These are phyloP conservation scores for Andricus quercusramuli DNA, from an alignment of 2,888 invertebrate genomes.

Conservation along the genomic window DNA sequence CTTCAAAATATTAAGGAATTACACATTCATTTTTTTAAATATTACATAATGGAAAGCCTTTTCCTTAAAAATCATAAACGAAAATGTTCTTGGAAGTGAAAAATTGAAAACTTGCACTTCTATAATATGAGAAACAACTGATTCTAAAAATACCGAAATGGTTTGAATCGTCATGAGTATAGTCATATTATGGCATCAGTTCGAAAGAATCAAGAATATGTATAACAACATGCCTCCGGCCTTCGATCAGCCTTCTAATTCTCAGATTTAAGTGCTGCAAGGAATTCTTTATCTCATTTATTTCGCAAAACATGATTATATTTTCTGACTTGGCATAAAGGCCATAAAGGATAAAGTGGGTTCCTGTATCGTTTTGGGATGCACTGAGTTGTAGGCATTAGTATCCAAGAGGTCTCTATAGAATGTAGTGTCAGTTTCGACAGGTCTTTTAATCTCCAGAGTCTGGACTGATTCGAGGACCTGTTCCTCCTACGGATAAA, in stretches of 20 bases:
- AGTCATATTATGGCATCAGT: not conserved
- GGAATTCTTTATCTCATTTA: not conserved
- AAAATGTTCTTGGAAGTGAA: not conserved
- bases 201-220: not conserved
- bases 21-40: not conserved
- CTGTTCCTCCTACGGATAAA: conserved; percentile 36
- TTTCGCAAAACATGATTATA: conserved; percentile 9
- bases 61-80: not conserved
- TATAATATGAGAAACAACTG: not conserved
- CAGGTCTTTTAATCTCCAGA: conserved; percentile 27
- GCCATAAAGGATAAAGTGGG: not conserved
- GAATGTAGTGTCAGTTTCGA: conserved; percentile 37
- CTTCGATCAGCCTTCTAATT: not conserved
- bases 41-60: not conserved
- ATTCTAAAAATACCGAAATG: not conserved
- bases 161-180: not conserved
- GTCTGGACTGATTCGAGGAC: conserved; percentile 37
- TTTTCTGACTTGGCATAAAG: conserved; percentile 12
- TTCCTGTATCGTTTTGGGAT: not conserved
- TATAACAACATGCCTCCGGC: not conserved
- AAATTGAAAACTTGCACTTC: not conserved
- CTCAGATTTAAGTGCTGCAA: not conserved
- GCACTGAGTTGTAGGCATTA: conserved; percentile 7
- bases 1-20: not conserved
- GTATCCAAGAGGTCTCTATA: conserved; percentile 1